phyloP scores from a whole-genome alignment of 2,888 invertebrate species.

The Ganaspis brasiliensis region DNA sequence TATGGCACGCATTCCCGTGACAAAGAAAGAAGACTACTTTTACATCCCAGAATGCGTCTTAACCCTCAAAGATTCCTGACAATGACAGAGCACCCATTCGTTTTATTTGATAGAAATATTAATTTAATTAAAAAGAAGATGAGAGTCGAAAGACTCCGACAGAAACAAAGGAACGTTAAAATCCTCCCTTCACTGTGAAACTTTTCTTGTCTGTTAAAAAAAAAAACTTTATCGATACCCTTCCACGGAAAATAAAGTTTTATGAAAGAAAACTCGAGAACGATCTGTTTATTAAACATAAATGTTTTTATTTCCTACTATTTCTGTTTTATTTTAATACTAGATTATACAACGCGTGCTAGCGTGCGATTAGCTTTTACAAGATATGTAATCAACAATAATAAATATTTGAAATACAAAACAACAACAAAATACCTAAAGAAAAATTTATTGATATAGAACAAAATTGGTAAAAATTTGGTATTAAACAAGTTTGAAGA shows the following conservation, averaged over 20 bases:
- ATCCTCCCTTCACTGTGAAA: background rate
- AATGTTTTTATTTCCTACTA: no score
- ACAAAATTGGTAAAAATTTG: no score
- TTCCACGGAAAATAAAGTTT: background rate
- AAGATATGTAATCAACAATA: no score
- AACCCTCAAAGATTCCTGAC: conserved; percentile 30
- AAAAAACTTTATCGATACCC: background rate
- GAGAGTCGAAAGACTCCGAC: background rate
- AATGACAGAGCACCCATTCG: conserved; percentile 35
- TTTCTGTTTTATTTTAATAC: no score
- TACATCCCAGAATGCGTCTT: conserved; percentile 22
- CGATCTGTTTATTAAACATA: no score
- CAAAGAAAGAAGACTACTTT: conserved; percentile 49
- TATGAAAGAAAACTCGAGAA: no score
- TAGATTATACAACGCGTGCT: no score
- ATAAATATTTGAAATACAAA: no score
- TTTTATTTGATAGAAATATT: conserved; percentile 43
- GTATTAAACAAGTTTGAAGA: no score
- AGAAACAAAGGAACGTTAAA: conserved; percentile 21
- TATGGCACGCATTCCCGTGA: conserved; percentile 53
- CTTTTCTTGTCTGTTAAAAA: background rate
- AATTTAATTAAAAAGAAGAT: conserved; percentile 30
- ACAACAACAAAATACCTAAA: no score
- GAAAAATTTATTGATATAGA: no score
- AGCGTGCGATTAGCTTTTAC: no score